Evolutionary conservation across 2,113 vertebrate species (phyloP).

Genomic region (Ifrita kowaldi): DNA sequence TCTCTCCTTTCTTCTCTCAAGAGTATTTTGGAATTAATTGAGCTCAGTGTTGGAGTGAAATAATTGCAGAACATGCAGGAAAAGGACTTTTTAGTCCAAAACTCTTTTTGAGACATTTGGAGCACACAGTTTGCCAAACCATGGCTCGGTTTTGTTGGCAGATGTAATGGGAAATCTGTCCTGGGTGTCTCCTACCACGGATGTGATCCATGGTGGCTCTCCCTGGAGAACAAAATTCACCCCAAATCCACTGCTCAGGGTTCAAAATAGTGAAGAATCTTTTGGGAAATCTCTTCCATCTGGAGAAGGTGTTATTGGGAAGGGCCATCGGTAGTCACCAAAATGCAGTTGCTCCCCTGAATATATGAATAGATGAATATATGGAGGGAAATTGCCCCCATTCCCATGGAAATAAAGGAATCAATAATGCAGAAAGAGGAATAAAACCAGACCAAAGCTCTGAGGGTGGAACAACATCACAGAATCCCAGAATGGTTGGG

Average conservation of each 20-base stretch:
- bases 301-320: neutral
- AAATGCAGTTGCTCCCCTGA: neutral
- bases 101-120: neutral
- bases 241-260: accelerated
- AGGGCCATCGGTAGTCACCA: neutral
- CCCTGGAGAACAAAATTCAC: neutral
- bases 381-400: neutral
- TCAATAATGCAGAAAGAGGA: neutral
- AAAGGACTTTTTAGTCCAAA: neutral
- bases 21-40: neutral
- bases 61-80: neutral
- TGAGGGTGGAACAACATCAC: neutral
- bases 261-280: neutral
- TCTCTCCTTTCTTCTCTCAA: neutral
- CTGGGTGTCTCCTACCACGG: neutral
- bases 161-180: neutral
- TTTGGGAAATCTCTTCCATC: neutral
- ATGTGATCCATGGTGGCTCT: neutral
- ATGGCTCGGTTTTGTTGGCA: neutral
- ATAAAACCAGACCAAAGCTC: neutral
- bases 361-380: neutral
- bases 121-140: neutral
- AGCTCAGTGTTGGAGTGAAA: neutral
- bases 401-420: neutral
- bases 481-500: neutral